Evolutionary conservation across 2,113 vertebrate species (phyloP), one percentile per base, ranked within the genome.

Genomic region (Pongo abelii): DNA sequence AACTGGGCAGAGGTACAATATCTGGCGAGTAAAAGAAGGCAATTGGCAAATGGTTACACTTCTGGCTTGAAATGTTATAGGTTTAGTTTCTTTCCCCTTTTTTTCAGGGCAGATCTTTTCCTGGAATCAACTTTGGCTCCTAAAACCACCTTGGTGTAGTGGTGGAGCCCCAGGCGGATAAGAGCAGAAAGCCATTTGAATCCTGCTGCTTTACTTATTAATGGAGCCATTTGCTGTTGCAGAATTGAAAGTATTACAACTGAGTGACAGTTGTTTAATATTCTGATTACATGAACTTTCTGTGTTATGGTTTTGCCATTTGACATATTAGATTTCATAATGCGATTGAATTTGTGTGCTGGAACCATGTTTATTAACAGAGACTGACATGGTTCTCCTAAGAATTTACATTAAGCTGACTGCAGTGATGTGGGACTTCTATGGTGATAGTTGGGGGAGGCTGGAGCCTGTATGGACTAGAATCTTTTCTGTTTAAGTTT

Each of bases 301-400:
- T 97, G 85, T 97, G 96, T 98, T 97, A 94, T 91, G 92, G 74
- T 97, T 98, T 98, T 94, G 88, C 89, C 94, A 97, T 97, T 97
- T 98, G 97, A 98, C 97, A 95, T 64, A 97, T 98, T 95, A 96
- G 69, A 97, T 98, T 98, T 97, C 95, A 93, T 97, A 95, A 85
- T 93, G 89, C 81, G 50, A 27, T 94, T 98, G 97, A 98, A 97
- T 98, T 55, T 3, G 96, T 98, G 97, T 93, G 96, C 95, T 96
- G 94, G 96, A 96, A 95, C 78, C 88, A 61, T 97, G 94, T 97
- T 98, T 98, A 98, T 98, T 98, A 98, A 98, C 78, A 84, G 94
- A 98, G 97, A 93, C 97, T 97, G 98, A 98, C 89, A 93, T 0
- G 38, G 95, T 84, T 98, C 98, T 97, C 93, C 95, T 89, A 98